Evolutionary conservation across 2,888 invertebrate species (phyloP), one percentile per base, ranked within the genome.

Genomic region (Clepsis dumicolana): DNA sequence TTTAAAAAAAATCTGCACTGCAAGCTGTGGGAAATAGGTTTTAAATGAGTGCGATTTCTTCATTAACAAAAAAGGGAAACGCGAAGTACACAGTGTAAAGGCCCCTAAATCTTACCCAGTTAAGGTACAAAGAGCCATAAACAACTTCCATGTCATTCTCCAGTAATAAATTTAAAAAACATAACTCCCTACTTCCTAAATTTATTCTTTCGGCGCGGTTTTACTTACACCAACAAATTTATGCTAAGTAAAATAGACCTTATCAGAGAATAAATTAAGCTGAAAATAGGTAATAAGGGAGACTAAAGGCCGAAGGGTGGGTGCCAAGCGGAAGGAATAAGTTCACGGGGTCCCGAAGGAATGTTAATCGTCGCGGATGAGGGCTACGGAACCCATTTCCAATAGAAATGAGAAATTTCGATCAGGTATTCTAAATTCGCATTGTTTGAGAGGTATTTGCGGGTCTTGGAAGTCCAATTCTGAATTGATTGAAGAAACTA

Each of bases 221-320:
- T 67, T 67, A 57, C 57, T 67, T 67, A 63, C 57, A 29, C 56
- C 48, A 63, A 57, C 56, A 63, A 48, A 50, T 67, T 67, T 67
- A 63, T 67, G 67, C 62, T 57, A 67, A 62, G 67, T 48, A 67
- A 57, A 63, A 67, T 50, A 41, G 62, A 27, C 50, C 56, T 67
- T 67, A 67, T 67, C 67, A 67, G 50, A 38, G 67, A 67, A 67
- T 67, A 63, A 67, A 67, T 67, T 67, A 63, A 50, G 57, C 56
- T 52, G 62, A 21, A 63, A 67, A 67, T 67, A 57, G 67, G 66
- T 67, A 67, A 48, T 67, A 67, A 67, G 56, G 56, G 56, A 21
- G 57, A n/a, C 38, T 57, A 57, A n/a, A 16, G 61, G 53, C 57
- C 57, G 66, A 62, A 66, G 66, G 67, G 67, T 67, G 67, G 62